These are phyloP conservation scores for Tylochromis polylepis DNA, from an alignment of 2,113 vertebrate species.

Conservation along the genomic window DNA sequence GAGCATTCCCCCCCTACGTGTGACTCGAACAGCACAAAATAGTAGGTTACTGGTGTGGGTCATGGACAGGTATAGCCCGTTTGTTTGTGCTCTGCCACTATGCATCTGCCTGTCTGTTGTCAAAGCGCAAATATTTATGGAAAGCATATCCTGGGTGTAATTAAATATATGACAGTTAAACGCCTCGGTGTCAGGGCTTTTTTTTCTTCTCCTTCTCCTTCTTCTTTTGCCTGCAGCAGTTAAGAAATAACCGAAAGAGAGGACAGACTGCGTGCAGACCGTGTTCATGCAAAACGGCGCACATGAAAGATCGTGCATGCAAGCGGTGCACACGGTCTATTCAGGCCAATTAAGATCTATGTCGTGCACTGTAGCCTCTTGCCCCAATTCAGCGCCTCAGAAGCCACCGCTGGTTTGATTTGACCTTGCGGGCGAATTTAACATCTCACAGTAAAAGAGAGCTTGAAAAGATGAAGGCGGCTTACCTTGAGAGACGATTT, in stretches of 20 bases:
- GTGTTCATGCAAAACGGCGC: neutral
- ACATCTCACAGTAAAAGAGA: neutral
- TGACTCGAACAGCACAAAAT: neutral
- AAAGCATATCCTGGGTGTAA: slow-evolving; percentile 5
- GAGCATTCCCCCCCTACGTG: neutral
- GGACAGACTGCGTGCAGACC: neutral
- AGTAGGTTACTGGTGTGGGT: neutral
- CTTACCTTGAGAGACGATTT: slow-evolving; percentile 49
- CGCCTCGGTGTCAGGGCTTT: neutral
- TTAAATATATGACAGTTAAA: slow-evolving; percentile 6
- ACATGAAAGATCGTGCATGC: neutral
- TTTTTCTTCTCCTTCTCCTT: neutral
- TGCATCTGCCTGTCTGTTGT: slow-evolving; percentile 44
- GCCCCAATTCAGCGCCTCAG: slow-evolving; percentile 25
- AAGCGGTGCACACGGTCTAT: slow-evolving; percentile 16
- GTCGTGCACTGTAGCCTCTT: neutral
- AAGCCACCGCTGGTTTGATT: slow-evolving; percentile 14
- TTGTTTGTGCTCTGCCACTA: slow-evolving; percentile 15
- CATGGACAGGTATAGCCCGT: slow-evolving; percentile 24
- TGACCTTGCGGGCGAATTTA: slow-evolving; percentile 69
- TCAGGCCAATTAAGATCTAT: slow-evolving; percentile 34
- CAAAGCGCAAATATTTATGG: slow-evolving; percentile 54
- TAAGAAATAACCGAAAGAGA: neutral
- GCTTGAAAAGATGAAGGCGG: neutral
- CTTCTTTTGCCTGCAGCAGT: slow-evolving; percentile 14